Conservation (phyloP, 2,888 invertebrate species). For the Lapara coniferarum region DNA sequence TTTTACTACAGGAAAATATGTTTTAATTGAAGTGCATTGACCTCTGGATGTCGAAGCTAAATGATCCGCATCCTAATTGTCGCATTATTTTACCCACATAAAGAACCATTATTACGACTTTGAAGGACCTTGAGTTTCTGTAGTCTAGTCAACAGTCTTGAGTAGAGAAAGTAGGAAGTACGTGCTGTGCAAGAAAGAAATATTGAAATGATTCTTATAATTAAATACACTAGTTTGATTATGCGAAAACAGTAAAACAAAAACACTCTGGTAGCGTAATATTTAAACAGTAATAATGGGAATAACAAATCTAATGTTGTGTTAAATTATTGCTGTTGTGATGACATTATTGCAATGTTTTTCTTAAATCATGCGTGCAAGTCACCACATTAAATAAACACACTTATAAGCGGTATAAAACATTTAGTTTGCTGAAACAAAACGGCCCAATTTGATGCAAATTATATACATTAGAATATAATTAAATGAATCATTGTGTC, state of each 20-base stretch:
- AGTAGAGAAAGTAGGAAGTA: too few species aligned
- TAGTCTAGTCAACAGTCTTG: too few species aligned
- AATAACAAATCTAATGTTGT: background rate
- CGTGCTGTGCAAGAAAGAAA: too few species aligned
- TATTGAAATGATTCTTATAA: too few species aligned
- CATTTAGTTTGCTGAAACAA: constrained; percentile 1
- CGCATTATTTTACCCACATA: too few species aligned
- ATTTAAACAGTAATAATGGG: background rate
- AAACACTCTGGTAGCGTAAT: background rate
- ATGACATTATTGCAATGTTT: background rate
- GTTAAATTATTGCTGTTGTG: background rate
- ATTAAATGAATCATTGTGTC: background rate
- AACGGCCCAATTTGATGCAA: constrained; percentile 11
- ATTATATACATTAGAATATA: background rate
- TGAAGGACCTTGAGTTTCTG: too few species aligned
- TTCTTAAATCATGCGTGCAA: background rate
- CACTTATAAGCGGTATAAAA: background rate
- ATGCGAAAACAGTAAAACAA: background rate
- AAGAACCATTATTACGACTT: too few species aligned
- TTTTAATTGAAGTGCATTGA: too few species aligned
- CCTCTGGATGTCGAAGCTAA: too few species aligned
- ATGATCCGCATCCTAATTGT: too few species aligned
- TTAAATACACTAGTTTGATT: too few species aligned
- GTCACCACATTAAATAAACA: background rate
- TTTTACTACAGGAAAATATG: too few species aligned